Evolutionary conservation across 2,888 invertebrate species (phyloP).

Genomic region (Actias luna): DNA sequence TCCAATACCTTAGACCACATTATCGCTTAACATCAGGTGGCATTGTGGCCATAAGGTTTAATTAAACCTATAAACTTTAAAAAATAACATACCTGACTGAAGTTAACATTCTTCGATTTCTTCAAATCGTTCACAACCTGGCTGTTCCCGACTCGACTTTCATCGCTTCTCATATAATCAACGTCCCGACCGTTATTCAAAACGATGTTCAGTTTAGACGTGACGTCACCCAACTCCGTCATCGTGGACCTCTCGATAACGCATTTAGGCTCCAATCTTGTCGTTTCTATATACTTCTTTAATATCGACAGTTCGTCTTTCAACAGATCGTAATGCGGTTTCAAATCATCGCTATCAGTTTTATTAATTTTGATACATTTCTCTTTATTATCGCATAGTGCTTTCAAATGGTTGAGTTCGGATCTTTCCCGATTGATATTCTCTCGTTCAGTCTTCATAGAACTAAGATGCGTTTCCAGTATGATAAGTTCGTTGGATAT

Average conservation of each 20-base stretch:
- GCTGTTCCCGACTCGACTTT: slow-evolving; percentile 39
- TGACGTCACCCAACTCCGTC: slow-evolving; percentile 41
- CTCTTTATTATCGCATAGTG: not conserved
- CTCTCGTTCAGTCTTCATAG: slow-evolving; percentile 60
- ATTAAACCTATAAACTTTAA: not conserved
- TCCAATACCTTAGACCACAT: too few relatives aligned
- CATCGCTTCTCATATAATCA: slow-evolving; percentile 35
- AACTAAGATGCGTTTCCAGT: slow-evolving; percentile 52
- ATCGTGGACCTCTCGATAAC: slow-evolving; percentile 50
- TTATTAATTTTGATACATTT: slow-evolving; percentile 26
- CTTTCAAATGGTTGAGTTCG: slow-evolving; percentile 33
- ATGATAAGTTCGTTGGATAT: slow-evolving; percentile 56
- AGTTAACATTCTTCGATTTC: slow-evolving; percentile 69
- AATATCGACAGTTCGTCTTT: slow-evolving; percentile 52
- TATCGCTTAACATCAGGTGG: too few relatives aligned
- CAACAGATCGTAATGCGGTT: slow-evolving; percentile 49
- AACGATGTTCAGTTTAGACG: slow-evolving; percentile 30
- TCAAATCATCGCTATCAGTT: slow-evolving; percentile 38
- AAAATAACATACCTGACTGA: slow-evolving; percentile 47
- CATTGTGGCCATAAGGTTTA: not conserved
- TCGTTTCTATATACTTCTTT: slow-evolving; percentile 49
- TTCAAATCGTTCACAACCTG: slow-evolving; percentile 67
- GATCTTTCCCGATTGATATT: slow-evolving; percentile 50
- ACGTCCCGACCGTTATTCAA: slow-evolving; percentile 52
- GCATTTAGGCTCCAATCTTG: slow-evolving; percentile 42